These are phyloP conservation scores for Meloe dianella DNA, from an alignment of 2,888 invertebrate genomes.

Conservation along the genomic window DNA sequence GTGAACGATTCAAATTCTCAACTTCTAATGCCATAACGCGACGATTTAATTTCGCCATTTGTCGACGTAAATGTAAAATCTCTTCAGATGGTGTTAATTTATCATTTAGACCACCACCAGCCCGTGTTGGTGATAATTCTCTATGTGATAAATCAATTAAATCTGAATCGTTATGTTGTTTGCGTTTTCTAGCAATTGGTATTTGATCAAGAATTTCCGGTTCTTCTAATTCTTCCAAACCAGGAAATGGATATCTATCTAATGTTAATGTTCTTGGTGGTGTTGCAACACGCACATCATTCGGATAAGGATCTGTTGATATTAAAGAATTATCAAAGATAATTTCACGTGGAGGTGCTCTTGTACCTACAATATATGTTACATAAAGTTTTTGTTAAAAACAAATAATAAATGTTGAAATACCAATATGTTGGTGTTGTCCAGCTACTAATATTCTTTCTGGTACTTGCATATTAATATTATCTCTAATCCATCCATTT, in stretches of 20 bases:
- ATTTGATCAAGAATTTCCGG: constrained; percentile 57
- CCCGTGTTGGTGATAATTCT: constrained; percentile 51
- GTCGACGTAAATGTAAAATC: constrained; percentile 80
- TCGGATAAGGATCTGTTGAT: constrained; percentile 69
- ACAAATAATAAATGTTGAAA: constrained; percentile 22
- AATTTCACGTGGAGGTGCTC: constrained; percentile 87
- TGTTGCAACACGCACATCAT: constrained; percentile 78
- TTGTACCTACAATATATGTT: constrained; percentile 66
- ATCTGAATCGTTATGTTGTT: constrained; percentile 50
- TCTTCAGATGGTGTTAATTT: constrained; percentile 77
- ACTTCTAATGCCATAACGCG: constrained; percentile 87
- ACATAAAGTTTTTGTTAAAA: not conserved
- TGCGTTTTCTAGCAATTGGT: constrained; percentile 48
- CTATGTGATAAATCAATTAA: constrained; percentile 40
- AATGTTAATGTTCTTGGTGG: constrained; percentile 89
- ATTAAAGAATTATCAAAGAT: constrained; percentile 82
- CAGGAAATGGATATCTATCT: constrained; percentile 82
- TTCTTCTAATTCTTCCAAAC: constrained; percentile 60
- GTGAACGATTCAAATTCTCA: constrained; percentile 81
- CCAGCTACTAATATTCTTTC: constrained; percentile 91
- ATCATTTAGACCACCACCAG: constrained; percentile 60
- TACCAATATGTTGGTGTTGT: constrained; percentile 72
- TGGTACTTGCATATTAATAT: constrained; percentile 91
- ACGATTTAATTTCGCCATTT: constrained; percentile 85
- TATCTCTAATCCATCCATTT: constrained; percentile 72